Conservation (phyloP, 2,113 vertebrate genomes). For the Chelonoidis abingdonii region DNA sequence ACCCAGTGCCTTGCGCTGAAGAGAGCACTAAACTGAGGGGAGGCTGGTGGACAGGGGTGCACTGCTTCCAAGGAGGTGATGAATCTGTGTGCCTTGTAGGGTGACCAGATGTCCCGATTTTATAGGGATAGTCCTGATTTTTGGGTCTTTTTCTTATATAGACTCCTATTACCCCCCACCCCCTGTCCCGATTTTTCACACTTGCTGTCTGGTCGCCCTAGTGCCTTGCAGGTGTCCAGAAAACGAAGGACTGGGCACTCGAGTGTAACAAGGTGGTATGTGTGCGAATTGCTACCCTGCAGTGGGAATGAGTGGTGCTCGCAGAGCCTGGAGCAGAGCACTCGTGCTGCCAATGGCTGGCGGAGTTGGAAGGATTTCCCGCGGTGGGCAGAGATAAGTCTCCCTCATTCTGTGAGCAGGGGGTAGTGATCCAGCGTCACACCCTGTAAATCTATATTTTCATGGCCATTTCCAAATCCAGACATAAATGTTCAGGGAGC, state of each 20-base stretch:
- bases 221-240: neutral
- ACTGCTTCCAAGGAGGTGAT: neutral
- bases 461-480: accelerated
- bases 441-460: neutral
- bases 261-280: neutral
- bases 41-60: neutral
- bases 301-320: neutral
- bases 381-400: neutral
- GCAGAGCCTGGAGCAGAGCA: neutral
- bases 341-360: neutral
- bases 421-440: neutral
- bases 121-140: no score
- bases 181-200: no score
- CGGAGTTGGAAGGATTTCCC: neutral
- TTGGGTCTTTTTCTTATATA: no score
- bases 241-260: neutral
- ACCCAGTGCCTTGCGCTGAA: neutral
- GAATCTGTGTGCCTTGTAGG: neutral
- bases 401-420: neutral
- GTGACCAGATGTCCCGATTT: no score
- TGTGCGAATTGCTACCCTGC: neutral
- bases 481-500: accelerated
- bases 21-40: neutral
- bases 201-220: no score
- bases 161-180: no score